Base-by-base conservation (phyloP, 2,888 invertebrate species). In the Pammene aurita region DNA sequence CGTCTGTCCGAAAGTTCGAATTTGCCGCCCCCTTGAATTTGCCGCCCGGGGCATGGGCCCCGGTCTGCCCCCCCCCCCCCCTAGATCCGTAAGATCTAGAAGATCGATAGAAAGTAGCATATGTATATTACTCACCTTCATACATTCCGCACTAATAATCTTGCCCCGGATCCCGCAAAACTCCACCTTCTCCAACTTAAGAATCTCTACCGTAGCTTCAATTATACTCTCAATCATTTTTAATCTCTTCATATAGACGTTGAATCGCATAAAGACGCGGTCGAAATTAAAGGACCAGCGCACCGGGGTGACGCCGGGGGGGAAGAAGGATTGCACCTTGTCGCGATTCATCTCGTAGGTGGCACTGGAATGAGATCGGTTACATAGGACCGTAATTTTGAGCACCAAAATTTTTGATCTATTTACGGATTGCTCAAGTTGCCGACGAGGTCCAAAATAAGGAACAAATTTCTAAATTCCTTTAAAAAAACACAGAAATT, bases 101-200 rank as follows among this genome's bases (percentile, higher is more conserved):
- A n/a, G n/a, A n/a, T n/a, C n/a, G n/a, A n/a, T n/a, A n/a, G n/a
- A n/a, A n/a, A n/a, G n/a, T n/a, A n/a, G n/a, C n/a, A n/a, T n/a
- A n/a, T n/a, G n/a, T 4, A 4, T 26, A 26, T 4, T 26, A 10
- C 18, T 64, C 26, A 89, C 93, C 84, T 84, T 87, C 83, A 82
- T 86, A 78, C 94, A 88, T 70, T 93, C 94, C 0, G 87, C 83
- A 65, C 93, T 93, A 13, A 95, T 89, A 26, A 87, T 92, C 74
- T 94, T 94, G 0, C 95, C 96, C 69, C 94, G 93, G 7, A 95
- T 80, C 0, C 96, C 97, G 52, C 95, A 95, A 67, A 97, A 94
- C 80, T 96, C 96, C 0, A 97, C 95, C 82, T 97, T 97, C 85
- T 98, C 98, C 71, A 98, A 85, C 82, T 97, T 98, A 55, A 95